Evolutionary conservation across 1,140 invertebrate genomes (phyloP), one percentile per base, ranked within the genome.

Genomic region (Plutomurus gul): DNA sequence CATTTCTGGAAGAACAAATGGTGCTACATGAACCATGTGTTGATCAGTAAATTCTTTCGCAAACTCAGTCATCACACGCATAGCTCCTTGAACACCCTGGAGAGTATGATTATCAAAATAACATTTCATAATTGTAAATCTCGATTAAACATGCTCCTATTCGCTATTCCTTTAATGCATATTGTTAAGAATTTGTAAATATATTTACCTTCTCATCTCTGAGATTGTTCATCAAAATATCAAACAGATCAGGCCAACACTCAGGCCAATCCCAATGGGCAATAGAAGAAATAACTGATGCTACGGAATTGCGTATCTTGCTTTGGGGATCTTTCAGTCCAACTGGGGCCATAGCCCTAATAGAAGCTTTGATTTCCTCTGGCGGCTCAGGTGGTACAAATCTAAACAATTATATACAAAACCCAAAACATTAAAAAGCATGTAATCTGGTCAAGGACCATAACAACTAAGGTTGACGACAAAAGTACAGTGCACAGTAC

Each of bases 201-300:
- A 60, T 25, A 5, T 25, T 22, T 37, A 82, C 81, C 71, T 80
- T 78, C 1, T 39, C 74, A 47, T 80, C 76, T 49, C 72, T 70
- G 4, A 82, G 39, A 84, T 89, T 92, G 73, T 88, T 88, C 73
- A 94, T 90, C 37, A 94, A 88, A 65, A 93, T 90, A 77, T 92
- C 89, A 83, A 94, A 93, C 4, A 94, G 85, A 40, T 92, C 89
- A 7, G 92, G 90, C 93, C 93, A 94, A 75, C 90, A 87, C 81
- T 93, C 92, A 0, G 93, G 93, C 91, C 93, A 94, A 86, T 94
- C 93, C 88, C 91, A 93, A 80, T 91, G 89, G 0, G 93, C 93
- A 80, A 94, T 93, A 5, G 90, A 90, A 3, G 92, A 92, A 74
- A 94, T 91, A 3, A 80, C 79, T 40, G 60, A n/a, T 0, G 93